These are phyloP conservation scores for Chondrilla cf. caribensis DNA, from an alignment of 37 sponge, comb jelly and placozoan genomes.

Conservation along the genomic window DNA sequence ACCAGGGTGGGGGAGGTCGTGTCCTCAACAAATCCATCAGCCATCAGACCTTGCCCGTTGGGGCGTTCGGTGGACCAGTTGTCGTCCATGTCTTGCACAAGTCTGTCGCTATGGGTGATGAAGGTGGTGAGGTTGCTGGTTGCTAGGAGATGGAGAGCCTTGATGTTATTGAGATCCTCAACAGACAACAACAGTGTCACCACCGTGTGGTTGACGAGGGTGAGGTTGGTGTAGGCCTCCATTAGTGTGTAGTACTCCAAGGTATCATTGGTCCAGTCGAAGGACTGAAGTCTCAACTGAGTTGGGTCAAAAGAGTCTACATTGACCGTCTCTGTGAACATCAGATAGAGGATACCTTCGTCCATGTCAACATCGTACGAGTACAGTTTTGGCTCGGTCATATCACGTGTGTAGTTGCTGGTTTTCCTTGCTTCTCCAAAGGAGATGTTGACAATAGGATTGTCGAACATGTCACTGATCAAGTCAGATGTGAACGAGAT, in stretches of 20 bases:
- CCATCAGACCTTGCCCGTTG: constrained; percentile 49
- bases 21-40: constrained; percentile 66
- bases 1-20: constrained; percentile 64
- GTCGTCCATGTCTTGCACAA: constrained; percentile 70
- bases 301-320: constrained; percentile 47
- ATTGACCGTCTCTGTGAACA: constrained; percentile 88
- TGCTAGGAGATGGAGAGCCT: constrained; percentile 55
- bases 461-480: constrained; percentile 76
- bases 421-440: constrained; percentile 36
- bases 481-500: constrained; percentile 53
- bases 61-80: constrained; percentile 44
- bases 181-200: constrained; percentile 49
- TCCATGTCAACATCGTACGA: constrained; percentile 74
- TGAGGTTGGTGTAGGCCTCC: constrained; percentile 47
- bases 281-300: constrained; percentile 49
- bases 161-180: constrained; percentile 70
- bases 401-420: constrained; percentile 56
- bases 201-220: constrained; percentile 38
- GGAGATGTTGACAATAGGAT: constrained; percentile 51
- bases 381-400: constrained; percentile 60
- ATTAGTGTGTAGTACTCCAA: constrained; percentile 37
- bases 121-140: constrained; percentile 62
- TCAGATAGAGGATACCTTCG: constrained; percentile 56
- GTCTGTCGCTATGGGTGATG: constrained; percentile 37
- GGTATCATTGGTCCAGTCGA: not conserved